phyloP scores from a whole-genome alignment of 2,797 vertebrate species.

The Eulemur albifrons region DNA sequence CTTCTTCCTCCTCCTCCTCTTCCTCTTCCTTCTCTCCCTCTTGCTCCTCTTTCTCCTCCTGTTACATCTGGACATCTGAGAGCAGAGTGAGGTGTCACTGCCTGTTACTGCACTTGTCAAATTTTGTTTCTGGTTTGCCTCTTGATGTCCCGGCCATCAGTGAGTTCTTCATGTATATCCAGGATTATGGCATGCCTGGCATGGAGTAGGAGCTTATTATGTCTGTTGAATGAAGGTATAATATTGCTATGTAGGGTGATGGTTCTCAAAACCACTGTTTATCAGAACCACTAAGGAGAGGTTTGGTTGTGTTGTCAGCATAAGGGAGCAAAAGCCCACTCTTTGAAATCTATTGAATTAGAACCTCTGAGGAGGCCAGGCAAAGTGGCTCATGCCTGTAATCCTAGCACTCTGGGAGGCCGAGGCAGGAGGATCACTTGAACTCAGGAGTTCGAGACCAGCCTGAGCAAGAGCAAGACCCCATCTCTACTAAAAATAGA shows the following conservation, averaged over 20 bases:
- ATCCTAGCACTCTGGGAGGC: no score
- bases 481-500: no score
- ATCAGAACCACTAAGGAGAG: background rate
- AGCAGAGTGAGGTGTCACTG: background rate
- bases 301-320: background rate
- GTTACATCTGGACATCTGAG: background rate
- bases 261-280: background rate
- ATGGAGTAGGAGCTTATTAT: background rate
- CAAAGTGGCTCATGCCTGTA: no score
- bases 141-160: background rate
- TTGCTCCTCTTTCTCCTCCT: background rate
- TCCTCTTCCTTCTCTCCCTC: background rate
- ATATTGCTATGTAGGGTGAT: background rate
- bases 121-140: background rate
- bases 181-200: background rate
- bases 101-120: background rate
- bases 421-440: no score
- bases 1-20: background rate
- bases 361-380: background rate
- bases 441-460: no score
- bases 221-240: background rate
- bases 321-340: background rate
- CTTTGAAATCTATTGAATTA: slow-evolving; percentile 4
- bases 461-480: no score
- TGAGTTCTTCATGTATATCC: background rate